These are phyloP conservation scores for Coptodon bakossiorum DNA, from an alignment of 2,113 vertebrate genomes.

Conservation along the genomic window DNA sequence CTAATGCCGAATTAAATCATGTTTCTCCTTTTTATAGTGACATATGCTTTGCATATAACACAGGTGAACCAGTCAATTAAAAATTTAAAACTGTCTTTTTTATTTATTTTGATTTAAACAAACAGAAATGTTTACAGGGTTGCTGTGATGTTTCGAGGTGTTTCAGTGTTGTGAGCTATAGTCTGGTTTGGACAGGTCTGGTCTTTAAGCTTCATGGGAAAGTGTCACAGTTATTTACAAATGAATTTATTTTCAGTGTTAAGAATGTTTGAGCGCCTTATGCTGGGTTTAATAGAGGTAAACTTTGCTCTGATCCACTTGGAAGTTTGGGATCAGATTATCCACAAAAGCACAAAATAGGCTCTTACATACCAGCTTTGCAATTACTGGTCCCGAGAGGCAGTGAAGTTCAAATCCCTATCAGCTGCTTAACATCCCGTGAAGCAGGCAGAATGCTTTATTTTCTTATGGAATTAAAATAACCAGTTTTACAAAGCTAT, in stretches of 20 bases:
- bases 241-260: slow-evolving; percentile 2
- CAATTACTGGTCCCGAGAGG: neutral
- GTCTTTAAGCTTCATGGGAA: slow-evolving; percentile 35
- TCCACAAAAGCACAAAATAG: neutral
- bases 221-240: slow-evolving; percentile 28
- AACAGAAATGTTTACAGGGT: neutral
- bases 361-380: neutral
- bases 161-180: neutral
- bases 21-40: neutral
- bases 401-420: neutral
- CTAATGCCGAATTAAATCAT: slow-evolving; percentile 14
- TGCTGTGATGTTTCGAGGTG: neutral
- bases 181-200: neutral
- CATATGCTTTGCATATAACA: neutral
- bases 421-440: neutral
- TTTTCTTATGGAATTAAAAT: neutral
- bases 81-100: neutral
- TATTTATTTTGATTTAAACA: neutral
- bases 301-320: slow-evolving; percentile 21
- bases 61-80: slow-evolving; percentile 6
- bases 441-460: neutral
- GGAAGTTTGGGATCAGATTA: slow-evolving; percentile 37
- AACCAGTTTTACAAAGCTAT: neutral
- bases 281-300: neutral
- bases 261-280: slow-evolving; percentile 19